Evolutionary conservation across 1,140 invertebrate species (phyloP).

Genomic region (Sogatella furcifera): DNA sequence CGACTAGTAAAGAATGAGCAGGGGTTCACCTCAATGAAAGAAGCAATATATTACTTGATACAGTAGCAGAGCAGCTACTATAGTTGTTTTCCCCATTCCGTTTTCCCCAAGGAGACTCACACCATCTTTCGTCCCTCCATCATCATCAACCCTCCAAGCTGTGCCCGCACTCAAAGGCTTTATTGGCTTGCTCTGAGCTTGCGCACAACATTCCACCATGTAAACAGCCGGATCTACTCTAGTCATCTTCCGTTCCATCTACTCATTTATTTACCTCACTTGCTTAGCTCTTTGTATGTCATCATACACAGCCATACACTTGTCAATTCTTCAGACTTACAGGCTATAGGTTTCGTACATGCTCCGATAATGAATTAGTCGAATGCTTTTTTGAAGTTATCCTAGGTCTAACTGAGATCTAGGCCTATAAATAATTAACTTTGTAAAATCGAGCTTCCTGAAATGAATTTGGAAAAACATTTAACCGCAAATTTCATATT

Average conservation of each 20-base stretch:
- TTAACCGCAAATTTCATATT: no score
- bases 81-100: neutral
- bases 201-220: neutral
- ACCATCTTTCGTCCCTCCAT: neutral
- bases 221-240: neutral
- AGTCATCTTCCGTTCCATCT: neutral
- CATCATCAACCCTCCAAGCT: neutral
- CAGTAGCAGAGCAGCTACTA: neutral
- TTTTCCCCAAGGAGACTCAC: neutral
- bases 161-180: neutral
- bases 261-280: no score
- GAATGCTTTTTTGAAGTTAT: no score
- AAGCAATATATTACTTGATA: constrained; percentile 4
- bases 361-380: no score
- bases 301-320: no score
- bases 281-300: no score
- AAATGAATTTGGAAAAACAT: no score
- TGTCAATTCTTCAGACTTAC: no score
- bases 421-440: no score
- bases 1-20: neutral
- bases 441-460: no score
- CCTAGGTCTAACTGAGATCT: no score
- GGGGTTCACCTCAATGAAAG: constrained; percentile 4
- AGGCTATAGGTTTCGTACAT: no score
- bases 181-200: neutral